Base-by-base conservation (phyloP, 2,888 invertebrate genomes). In the Lingula anatina region DNA sequence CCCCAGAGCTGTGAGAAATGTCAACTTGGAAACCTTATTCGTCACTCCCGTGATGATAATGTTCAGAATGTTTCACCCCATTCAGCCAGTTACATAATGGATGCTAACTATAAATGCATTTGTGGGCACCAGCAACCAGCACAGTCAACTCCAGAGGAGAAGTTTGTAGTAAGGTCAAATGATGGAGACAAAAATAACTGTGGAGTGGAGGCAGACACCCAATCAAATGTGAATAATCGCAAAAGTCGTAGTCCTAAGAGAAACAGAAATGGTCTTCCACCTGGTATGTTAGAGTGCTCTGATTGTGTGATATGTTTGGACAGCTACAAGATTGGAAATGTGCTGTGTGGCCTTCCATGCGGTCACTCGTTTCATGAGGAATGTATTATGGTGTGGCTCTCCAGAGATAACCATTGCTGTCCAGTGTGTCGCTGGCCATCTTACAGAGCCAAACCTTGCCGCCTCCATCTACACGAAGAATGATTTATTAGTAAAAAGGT, bases 351-450 rank as follows among this genome's bases (percentile, higher is more conserved):
- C 2, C 68, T 82, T 48, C 81, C 81, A 1, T 82, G 81, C 64
- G 77, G 78, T 4, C 82, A 82, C 59, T 73, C 72, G 47, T 82
- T 79, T 62, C 82, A 82, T 58, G 73, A 78, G 53, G 59, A 69
- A n/a, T 82, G 82, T 61, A 79, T 82, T 38, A 64, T 78, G 58
- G 60, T 67, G 15, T 82, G 82, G 82, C 66, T 82, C 15, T 68
- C 70, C 5, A 65, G 79, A 46, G 80, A 80, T 55, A 79, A 81
- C 57, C 80, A 81, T 57, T 78, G 79, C 53, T 82, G 82, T 56
- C 82, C 82, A 2, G 73, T 79, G 12, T 82, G 82, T 59, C 71
- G 82, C 7, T 80, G 81, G 80, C 80, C 81, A n/a, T 76, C 81
- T 0, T 80, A 79, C 64, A 63, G 64, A 53, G 59, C 63, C 35